These are phyloP conservation scores for Gymnodraco acuticeps DNA, from an alignment of 2,797 vertebrate genomes.

Conservation along the genomic window DNA sequence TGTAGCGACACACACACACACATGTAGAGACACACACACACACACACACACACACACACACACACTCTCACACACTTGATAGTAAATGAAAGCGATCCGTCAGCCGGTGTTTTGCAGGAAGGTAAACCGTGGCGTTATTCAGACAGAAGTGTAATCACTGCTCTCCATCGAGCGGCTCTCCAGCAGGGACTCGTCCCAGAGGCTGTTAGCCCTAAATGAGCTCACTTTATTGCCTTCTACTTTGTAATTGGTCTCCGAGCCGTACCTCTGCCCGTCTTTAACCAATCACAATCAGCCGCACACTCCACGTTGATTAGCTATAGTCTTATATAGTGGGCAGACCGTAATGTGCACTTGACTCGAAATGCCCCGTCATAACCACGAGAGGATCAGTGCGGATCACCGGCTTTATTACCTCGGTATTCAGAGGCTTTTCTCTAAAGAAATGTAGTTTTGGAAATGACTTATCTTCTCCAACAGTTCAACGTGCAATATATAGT, in stretches of 20 bases:
- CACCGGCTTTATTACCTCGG: constrained; percentile 19
- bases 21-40: not conserved
- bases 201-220: constrained; percentile 76
- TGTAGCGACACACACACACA: too few relatives aligned
- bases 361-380: constrained; percentile 52
- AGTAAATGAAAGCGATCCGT: constrained; percentile 68
- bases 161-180: constrained; percentile 77
- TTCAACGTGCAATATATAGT: too few relatives aligned
- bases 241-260: constrained; percentile 76
- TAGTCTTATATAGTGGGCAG: constrained; percentile 65
- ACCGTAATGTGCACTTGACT: constrained; percentile 66
- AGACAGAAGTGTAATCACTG: constrained; percentile 84
- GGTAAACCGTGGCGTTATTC: constrained; percentile 81
- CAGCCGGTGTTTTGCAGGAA: constrained; percentile 58
- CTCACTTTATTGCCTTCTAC: constrained; percentile 78
- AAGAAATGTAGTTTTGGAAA: too few relatives aligned
- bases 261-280: constrained; percentile 69
- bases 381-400: constrained; percentile 25
- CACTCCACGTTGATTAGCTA: constrained; percentile 71
- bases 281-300: constrained; percentile 61
- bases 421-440: too few relatives aligned
- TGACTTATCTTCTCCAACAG: too few relatives aligned
- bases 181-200: constrained; percentile 78
- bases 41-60: constrained; percentile 3
- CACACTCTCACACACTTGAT: constrained; percentile 23